Base-by-base conservation (phyloP, 1,140 invertebrate genomes). In the Leptinotarsa defecta region DNA sequence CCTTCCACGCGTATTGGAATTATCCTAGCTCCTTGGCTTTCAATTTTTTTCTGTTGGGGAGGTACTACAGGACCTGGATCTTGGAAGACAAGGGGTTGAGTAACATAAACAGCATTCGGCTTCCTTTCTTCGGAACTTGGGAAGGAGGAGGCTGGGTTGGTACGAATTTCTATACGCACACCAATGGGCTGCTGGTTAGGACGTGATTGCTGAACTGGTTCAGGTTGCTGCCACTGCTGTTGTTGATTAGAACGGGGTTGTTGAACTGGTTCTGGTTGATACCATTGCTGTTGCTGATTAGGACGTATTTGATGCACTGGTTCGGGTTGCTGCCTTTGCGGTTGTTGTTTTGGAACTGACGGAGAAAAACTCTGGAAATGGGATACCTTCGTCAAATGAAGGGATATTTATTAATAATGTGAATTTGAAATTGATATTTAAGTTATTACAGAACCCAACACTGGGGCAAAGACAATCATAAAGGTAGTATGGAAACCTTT, bases 1-100 rank as follows among this genome's bases (percentile, higher is more conserved):
- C 83, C 80, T 71, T 86, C 85, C 73, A 85, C 77, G 67, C 84
- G 83, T 69, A 86, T 83, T 5, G 85, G 85, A 73, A 86, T 86
- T 71, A 86, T 79, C 70, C 82, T 76, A 17, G 78, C 74, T 57
- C 82, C 82, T 75, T 77, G 83, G 81, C 75, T 82, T 81, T 81
- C 83, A 8, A 74, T 72, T 48, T 61, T 52, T 48, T 27, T 48
- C 70, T 77, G 77, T 71, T 77, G 80, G 49, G 62, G 77, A 63
- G 52, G 67, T 65, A 62, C 52, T 68, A 52, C 19, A 3, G 73
- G 63, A 48, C 83, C 83, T 48, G 81, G 81, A 78, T 84, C 81
- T 79, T 83, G 81, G 57, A 83, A 78, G 19, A 83, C 79, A 20
- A 83, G 19, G 3, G 83, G 83, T 71, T 84, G 83, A 71, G 83